phyloP scores from a whole-genome alignment of 2,888 invertebrate genomes.

The Steinernema scapterisci region DNA sequence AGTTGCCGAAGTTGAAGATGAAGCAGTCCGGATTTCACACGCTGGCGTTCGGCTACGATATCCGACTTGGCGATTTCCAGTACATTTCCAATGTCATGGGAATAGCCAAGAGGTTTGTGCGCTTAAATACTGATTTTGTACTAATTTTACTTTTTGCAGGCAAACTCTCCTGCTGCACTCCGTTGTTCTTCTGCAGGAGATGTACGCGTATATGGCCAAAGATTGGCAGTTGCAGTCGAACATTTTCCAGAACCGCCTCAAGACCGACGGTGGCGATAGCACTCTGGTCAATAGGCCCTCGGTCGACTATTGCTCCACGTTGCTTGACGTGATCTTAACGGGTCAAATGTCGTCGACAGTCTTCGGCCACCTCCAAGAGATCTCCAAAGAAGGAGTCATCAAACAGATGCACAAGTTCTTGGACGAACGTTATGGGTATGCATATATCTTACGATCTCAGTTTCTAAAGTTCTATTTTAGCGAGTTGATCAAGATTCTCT shows the following conservation, averaged over 20 bases:
- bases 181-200: neutral
- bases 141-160: neutral
- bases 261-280: neutral
- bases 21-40: neutral
- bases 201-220: slow-evolving; percentile 7
- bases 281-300: neutral
- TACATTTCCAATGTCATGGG: neutral
- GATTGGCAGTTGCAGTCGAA: slow-evolving; percentile 14
- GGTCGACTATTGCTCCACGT: neutral
- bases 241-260: neutral
- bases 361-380: neutral
- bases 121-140: neutral
- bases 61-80: neutral
- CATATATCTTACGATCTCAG: neutral
- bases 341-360: neutral
- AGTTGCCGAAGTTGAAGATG: neutral
- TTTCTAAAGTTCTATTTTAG: no score
- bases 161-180: neutral
- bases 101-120: neutral
- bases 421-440: slow-evolving; percentile 1
- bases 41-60: neutral
- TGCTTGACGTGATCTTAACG: slow-evolving; percentile 4
- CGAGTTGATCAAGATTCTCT: neutral
- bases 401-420: slow-evolving; percentile 19
- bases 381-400: neutral